phyloP scores from a whole-genome alignment of 1,140 invertebrate species.

The Aleiodes sp. region DNA sequence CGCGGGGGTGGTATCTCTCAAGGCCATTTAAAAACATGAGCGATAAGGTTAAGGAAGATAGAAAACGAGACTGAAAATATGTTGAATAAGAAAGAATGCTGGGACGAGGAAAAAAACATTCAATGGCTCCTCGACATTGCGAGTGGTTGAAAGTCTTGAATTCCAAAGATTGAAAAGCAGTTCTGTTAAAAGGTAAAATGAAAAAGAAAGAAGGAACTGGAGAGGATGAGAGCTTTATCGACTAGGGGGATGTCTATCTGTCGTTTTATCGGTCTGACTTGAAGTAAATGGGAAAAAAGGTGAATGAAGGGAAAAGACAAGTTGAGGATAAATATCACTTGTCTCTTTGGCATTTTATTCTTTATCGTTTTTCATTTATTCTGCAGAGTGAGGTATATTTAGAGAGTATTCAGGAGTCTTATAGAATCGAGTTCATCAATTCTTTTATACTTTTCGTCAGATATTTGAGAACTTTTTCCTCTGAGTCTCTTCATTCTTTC shows the following conservation, averaged over 20 bases:
- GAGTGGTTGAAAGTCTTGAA: slow-evolving; percentile 14
- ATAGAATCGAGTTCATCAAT: too few relatives aligned
- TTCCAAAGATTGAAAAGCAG: slow-evolving; percentile 14
- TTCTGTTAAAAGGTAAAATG: neutral
- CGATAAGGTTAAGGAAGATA: neutral
- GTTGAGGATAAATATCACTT: slow-evolving; percentile 2
- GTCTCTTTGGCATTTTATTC: neutral
- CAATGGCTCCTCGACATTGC: slow-evolving; percentile 10
- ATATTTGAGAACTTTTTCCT: too few relatives aligned
- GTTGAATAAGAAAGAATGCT: neutral
- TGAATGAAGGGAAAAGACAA: neutral
- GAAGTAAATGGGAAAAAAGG: neutral
- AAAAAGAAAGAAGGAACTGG: too few relatives aligned
- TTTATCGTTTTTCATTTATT: neutral
- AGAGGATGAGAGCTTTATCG: slow-evolving; percentile 13
- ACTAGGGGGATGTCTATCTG: slow-evolving; percentile 11
- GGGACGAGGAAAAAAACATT: neutral
- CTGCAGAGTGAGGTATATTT: neutral
- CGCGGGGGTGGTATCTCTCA: neutral
- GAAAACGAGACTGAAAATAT: neutral
- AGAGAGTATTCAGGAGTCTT: too few relatives aligned
- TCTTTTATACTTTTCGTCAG: too few relatives aligned
- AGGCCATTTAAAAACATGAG: neutral
- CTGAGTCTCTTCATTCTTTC: too few relatives aligned
- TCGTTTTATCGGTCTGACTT: neutral